A percentile compares a stretch with the other conserved stretches of the same genome.
phyloP scores from a whole-genome alignment of 2,113 vertebrate species.

The Spheniscus mendiculus region DNA sequence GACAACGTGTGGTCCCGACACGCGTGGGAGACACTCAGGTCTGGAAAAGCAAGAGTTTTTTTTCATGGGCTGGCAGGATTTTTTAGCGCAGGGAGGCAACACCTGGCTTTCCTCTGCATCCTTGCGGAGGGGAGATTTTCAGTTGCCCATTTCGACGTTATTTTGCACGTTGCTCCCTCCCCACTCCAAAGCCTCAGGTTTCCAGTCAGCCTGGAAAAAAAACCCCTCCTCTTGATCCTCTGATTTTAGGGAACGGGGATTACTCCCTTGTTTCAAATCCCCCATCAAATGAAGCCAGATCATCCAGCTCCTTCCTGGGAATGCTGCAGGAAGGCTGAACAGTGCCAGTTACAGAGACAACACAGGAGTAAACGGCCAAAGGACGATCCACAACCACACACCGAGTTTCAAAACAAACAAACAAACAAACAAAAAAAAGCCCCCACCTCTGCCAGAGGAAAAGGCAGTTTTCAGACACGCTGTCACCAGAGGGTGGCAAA shows the following conservation, averaged over 20 bases:
- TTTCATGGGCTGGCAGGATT: not conserved
- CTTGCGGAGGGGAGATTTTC: not conserved
- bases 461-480: not conserved
- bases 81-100: not conserved
- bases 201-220: not conserved
- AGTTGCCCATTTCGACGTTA: not conserved
- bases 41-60: not conserved
- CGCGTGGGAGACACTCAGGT: not conserved
- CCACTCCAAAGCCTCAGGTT: not conserved
- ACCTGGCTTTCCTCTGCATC: too few species aligned
- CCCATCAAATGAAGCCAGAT: not conserved
- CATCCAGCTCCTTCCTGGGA: not conserved
- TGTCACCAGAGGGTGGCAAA: not conserved
- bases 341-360: not conserved
- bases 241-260: not conserved
- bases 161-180: not conserved
- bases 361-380: not conserved
- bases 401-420: too few species aligned
- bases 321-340: not conserved
- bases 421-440: not conserved
- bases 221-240: too few species aligned
- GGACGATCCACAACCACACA: not conserved
- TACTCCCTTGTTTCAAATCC: not conserved
- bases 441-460: accelerated
- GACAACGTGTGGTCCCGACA: accelerated